phyloP scores from a whole-genome alignment of 2,113 vertebrate genomes.

The Coturnix japonica region DNA sequence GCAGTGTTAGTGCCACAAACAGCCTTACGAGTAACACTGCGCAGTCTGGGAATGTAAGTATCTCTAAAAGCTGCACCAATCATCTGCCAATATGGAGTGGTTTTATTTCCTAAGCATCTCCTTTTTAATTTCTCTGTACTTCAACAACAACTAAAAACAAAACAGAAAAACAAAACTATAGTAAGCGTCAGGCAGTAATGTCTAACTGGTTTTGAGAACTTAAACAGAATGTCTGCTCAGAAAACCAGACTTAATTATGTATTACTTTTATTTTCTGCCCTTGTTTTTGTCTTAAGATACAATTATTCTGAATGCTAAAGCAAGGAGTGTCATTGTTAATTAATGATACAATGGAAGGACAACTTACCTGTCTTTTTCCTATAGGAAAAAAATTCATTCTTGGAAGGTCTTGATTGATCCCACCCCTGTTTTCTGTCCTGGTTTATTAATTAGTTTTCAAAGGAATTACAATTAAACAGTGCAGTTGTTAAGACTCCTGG shows the following conservation, averaged over 20 bases:
- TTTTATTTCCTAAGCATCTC: not conserved
- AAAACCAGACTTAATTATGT: not conserved
- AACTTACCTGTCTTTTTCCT: not conserved
- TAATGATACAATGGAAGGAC: not conserved
- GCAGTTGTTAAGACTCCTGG: not conserved
- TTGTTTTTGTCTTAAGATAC: not conserved
- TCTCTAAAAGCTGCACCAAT: constrained; percentile 19
- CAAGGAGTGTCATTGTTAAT: not conserved
- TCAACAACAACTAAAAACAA: not conserved
- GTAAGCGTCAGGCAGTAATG: not conserved
- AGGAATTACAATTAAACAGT: not conserved
- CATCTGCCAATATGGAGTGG: not conserved
- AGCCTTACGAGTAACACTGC: constrained; percentile 77
- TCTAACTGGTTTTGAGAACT: not conserved
- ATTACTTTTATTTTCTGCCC: not conserved
- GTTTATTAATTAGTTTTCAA: not conserved
- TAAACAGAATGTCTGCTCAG: not conserved
- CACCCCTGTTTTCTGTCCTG: not conserved
- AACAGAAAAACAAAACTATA: not conserved
- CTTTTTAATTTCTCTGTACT: not conserved
- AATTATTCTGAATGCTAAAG: not conserved
- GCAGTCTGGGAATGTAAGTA: constrained; percentile 85
- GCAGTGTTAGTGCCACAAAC: constrained; percentile 75
- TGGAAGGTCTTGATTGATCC: not conserved
- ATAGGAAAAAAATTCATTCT: not conserved